Evolutionary conservation across 2,797 vertebrate genomes (phyloP).

Genomic region (Buphagus erythrorhynchus): DNA sequence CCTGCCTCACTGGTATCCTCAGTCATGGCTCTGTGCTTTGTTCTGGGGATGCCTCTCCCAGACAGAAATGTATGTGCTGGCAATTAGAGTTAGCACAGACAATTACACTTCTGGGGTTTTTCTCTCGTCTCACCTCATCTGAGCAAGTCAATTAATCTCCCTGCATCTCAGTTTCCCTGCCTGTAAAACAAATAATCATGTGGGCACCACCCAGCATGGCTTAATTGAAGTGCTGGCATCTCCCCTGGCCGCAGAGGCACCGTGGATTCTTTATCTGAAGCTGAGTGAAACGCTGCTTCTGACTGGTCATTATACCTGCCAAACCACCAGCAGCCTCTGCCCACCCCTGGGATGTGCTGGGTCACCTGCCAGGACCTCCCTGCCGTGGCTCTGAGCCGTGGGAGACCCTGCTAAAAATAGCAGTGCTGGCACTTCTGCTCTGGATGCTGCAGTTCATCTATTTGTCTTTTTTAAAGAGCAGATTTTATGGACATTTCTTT

Average conservation of each 20-base stretch:
- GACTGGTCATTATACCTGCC: background rate
- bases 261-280: background rate
- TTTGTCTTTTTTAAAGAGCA: background rate
- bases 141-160: slow-evolving; percentile 39
- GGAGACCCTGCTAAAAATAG: background rate
- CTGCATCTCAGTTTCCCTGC: background rate
- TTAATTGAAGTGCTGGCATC: background rate
- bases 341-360: background rate
- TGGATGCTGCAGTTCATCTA: background rate
- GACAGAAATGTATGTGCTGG: background rate
- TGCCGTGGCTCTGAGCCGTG: background rate
- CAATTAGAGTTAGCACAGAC: background rate
- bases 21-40: background rate
- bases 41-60: background rate
- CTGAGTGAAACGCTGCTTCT: background rate
- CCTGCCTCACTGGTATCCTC: background rate
- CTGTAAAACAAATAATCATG: slow-evolving; percentile 15
- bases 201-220: background rate
- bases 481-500: background rate
- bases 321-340: background rate
- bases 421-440: background rate
- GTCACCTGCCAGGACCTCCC: background rate
- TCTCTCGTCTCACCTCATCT: slow-evolving; percentile 6
- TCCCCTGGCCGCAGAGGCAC: background rate
- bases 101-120: slow-evolving; percentile 14